Conservation (phyloP, 1,140 invertebrate species). For the Sarcophaga peregrina region DNA sequence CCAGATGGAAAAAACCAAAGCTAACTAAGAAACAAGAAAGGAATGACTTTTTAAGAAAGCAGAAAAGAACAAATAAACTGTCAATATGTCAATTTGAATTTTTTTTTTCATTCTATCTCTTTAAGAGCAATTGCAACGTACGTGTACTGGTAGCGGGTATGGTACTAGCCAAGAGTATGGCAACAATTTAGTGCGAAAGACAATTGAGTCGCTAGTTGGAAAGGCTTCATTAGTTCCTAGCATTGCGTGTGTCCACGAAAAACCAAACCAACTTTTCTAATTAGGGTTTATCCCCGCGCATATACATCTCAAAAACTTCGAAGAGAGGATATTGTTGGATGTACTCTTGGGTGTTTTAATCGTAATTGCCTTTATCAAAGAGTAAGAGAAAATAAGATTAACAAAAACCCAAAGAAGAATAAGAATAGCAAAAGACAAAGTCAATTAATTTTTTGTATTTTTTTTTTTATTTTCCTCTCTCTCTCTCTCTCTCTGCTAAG, state of each 20-base stretch:
- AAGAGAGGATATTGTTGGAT: not conserved
- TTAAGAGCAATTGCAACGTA: not conserved
- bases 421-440: conserved; percentile 18
- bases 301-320: not conserved
- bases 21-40: not conserved
- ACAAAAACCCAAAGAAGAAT: not conserved
- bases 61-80: conserved; percentile 9
- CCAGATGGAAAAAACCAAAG: not conserved
- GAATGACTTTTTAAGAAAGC: too few relatives aligned
- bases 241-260: conserved; percentile 24
- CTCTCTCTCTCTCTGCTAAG: too few relatives aligned
- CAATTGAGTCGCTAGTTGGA: conserved; percentile 21
- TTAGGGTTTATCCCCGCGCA: conserved; percentile 26
- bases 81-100: conserved; percentile 32
- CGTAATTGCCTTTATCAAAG: not conserved
- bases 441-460: conserved; percentile 29
- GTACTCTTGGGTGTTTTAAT: not conserved
- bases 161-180: not conserved
- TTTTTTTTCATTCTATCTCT: not conserved
- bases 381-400: too few relatives aligned
- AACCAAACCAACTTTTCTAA: conserved; percentile 41
- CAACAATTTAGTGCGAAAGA: not conserved
- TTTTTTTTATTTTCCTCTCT: not conserved
- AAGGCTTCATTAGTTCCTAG: conserved; percentile 19
- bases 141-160: too few relatives aligned